Percentiles rank a stretch among this genome's conserved stretches.
Conservation (phyloP, 2,888 invertebrate genomes). For the Lycophotia porphyrea region DNA sequence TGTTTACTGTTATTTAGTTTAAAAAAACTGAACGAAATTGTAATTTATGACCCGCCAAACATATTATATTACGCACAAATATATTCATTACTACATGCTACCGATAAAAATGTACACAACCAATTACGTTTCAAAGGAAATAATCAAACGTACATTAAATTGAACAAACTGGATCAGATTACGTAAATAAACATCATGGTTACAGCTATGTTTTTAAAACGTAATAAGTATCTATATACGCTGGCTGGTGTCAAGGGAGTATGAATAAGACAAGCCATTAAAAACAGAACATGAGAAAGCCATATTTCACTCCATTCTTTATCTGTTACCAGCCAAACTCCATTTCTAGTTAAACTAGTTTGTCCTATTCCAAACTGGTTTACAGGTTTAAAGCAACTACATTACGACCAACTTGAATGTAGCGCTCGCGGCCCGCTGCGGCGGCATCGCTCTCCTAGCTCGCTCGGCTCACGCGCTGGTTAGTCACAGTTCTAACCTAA, state of each 20-base stretch:
- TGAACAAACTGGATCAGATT: slow-evolving; percentile 9
- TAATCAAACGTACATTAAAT: slow-evolving; percentile 13
- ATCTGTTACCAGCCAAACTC: background rate
- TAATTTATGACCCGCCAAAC: background rate
- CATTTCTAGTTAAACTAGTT: background rate
- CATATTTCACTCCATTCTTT: background rate
- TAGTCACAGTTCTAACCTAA: too few relatives aligned
- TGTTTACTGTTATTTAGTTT: background rate
- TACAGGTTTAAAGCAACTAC: too few relatives aligned
- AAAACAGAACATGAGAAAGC: background rate
- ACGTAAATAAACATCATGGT: slow-evolving; percentile 1
- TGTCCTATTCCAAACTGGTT: too few relatives aligned
- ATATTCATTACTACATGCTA: slow-evolving; percentile 5
- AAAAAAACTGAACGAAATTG: background rate
- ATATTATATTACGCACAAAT: background rate
- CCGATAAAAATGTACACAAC: background rate
- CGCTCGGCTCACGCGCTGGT: too few relatives aligned
- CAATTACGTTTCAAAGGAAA: slow-evolving; percentile 17
- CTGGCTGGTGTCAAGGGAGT: background rate
- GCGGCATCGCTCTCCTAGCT: too few relatives aligned
- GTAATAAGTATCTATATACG: background rate
- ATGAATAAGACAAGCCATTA: slow-evolving; percentile 19
- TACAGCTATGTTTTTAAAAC: slow-evolving; percentile 7
- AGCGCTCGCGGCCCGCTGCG: too few relatives aligned
- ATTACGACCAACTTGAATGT: too few relatives aligned